Percentiles rank a stretch among this genome's conserved stretches.
phyloP scores from a whole-genome alignment of 1,140 invertebrate species.

The Metopolophium dirhodum region DNA sequence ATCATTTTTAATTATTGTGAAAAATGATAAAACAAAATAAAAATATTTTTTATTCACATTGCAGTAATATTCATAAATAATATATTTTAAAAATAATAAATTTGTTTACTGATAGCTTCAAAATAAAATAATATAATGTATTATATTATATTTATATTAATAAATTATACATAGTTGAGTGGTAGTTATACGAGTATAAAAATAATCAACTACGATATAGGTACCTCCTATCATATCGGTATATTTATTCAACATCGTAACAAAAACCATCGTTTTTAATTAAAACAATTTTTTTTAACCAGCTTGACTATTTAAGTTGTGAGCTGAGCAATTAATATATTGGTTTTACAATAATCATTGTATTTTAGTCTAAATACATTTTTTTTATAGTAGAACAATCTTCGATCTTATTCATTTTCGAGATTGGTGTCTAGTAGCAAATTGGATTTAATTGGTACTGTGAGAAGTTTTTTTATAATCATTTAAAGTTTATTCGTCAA shows the following conservation, averaged over 20 bases:
- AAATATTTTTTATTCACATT: neutral
- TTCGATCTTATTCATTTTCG: no score
- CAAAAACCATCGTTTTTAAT: neutral
- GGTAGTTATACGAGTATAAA: neutral
- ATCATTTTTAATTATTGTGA: conserved; percentile 30
- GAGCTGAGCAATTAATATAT: neutral
- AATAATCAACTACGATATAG: neutral
- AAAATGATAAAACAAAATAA: conserved; percentile 9
- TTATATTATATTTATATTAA: neutral
- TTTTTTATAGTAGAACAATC: no score
- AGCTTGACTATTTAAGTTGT: neutral
- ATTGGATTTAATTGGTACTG: no score
- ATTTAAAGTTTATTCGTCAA: no score
- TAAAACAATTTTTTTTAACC: neutral
- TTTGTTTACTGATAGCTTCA: neutral
- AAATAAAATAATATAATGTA: neutral
- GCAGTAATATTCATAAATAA: neutral
- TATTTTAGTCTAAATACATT: no score
- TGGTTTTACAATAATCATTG: no score
- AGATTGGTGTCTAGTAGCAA: no score
- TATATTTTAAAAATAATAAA: neutral
- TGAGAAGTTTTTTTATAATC: no score
- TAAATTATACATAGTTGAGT: neutral
- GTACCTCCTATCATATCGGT: neutral
- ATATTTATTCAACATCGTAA: neutral